Evolutionary conservation across 2,888 invertebrate species (phyloP).

Genomic region (Cancer borealis): DNA sequence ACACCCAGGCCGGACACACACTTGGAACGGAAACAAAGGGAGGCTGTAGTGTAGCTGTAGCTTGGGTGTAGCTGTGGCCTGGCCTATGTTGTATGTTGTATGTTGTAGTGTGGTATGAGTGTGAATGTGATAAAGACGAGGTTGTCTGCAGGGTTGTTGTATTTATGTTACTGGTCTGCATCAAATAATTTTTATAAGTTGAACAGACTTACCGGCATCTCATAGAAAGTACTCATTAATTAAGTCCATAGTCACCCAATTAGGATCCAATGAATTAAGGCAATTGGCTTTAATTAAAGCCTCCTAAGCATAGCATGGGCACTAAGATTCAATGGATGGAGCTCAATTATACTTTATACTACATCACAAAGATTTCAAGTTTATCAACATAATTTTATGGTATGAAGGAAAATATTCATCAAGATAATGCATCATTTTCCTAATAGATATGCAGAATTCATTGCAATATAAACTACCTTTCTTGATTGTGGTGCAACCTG

Average conservation of each 20-base stretch:
- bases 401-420: not conserved
- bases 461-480: no score
- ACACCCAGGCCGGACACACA: slow-evolving; percentile 17
- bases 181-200: not conserved
- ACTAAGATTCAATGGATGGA: not conserved
- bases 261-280: not conserved
- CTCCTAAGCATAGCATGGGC: not conserved
- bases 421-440: not conserved
- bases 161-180: not conserved
- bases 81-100: not conserved
- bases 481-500: no score
- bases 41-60: slow-evolving; percentile 35
- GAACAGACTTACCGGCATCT: not conserved
- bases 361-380: not conserved
- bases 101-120: not conserved
- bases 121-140: not conserved
- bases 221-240: not conserved
- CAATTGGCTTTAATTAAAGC: no score
- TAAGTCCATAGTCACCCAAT: not conserved
- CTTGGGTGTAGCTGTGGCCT: not conserved
- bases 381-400: not conserved
- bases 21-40: slow-evolving; percentile 21
- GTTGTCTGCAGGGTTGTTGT: not conserved
- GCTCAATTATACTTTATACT: not conserved
- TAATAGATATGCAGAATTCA: no score